Conservation (phyloP, 2,797 vertebrate genomes). For the Iguana delicatissima region DNA sequence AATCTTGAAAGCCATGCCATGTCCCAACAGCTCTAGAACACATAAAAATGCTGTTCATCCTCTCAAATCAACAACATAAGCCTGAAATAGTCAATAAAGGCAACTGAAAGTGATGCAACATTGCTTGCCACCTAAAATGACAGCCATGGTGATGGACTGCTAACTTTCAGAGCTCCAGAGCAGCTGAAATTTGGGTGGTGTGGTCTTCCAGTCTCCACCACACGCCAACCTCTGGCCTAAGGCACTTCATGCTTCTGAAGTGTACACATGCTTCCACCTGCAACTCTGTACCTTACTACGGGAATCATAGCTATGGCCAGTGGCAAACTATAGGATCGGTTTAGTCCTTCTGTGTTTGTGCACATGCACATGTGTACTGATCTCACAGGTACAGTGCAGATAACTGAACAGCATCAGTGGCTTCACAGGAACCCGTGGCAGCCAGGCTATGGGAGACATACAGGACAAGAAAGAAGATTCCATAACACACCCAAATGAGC, state of each 20-base stretch:
- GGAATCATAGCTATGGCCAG: background rate
- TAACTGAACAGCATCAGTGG: background rate
- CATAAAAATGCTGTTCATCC: no score
- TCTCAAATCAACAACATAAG: no score
- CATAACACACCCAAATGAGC: background rate
- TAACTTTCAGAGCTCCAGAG: no score
- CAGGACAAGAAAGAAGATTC: background rate
- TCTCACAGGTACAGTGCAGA: no score
- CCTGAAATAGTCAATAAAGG: no score
- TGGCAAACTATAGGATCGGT: background rate
- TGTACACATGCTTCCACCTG: background rate
- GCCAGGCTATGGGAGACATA: background rate
- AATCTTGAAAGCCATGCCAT: no score
- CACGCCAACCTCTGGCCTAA: background rate
- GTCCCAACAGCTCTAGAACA: no score
- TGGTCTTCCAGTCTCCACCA: no score
- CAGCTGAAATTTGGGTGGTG: no score
- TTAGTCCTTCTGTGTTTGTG: background rate
- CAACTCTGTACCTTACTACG: background rate
- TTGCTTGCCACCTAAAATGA: no score
- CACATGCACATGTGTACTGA: background rate
- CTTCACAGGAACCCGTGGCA: background rate
- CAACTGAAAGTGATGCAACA: no score
- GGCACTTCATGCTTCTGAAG: background rate
- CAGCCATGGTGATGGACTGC: no score